Evolutionary conservation across 2,113 vertebrate species (phyloP).

Genomic region (Phalacrocorax brasilianus): DNA sequence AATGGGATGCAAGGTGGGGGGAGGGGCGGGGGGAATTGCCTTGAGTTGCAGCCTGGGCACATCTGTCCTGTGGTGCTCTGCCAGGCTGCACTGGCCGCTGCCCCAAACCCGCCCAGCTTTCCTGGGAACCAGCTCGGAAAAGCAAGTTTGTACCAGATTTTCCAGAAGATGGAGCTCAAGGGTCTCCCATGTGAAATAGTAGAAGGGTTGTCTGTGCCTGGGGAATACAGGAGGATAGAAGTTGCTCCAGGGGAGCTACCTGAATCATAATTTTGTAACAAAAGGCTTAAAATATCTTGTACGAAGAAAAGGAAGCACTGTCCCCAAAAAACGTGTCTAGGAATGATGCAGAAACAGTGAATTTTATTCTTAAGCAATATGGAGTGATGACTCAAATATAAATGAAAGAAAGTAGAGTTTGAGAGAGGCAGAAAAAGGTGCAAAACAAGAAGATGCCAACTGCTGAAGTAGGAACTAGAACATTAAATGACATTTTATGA

Average conservation of each 20-base stretch:
- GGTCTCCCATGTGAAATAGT: background rate
- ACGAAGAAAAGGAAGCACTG: background rate
- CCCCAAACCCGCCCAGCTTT: background rate
- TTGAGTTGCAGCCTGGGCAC: background rate
- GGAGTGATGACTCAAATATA: background rate
- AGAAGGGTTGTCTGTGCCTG: fast-evolving
- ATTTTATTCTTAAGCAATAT: background rate
- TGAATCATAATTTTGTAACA: background rate
- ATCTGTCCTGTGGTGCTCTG: background rate
- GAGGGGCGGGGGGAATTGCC: background rate
- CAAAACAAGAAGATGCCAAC: background rate
- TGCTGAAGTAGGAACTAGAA: background rate
- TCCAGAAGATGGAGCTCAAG: conserved; percentile 64
- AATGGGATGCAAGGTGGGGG: background rate
- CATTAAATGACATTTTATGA: background rate
- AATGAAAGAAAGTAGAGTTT: background rate
- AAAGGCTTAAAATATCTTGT: background rate
- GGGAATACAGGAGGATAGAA: background rate
- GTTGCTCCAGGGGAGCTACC: background rate
- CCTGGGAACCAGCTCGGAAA: background rate
- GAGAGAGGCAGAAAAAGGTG: background rate
- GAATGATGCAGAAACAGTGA: background rate
- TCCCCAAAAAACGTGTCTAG: background rate
- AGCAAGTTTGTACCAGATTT: background rate
- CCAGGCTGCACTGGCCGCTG: fast-evolving